Base-by-base conservation (phyloP, 1,140 invertebrate genomes). In the Drosophila aff. region DNA sequence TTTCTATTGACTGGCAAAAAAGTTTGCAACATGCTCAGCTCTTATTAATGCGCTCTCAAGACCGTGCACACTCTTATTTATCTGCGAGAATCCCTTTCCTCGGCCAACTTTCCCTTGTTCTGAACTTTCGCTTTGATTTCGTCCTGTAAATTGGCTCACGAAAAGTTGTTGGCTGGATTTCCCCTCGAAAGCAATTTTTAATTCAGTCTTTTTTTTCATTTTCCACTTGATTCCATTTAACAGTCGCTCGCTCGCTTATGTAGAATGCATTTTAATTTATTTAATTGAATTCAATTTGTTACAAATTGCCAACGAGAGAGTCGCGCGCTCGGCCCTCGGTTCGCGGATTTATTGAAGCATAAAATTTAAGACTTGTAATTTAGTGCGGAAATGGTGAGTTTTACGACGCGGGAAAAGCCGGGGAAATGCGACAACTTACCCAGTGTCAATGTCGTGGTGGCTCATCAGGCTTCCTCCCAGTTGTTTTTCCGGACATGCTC, bases 241-340 rank as follows among this genome's bases (percentile, higher is more conserved):
- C 74, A 55, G 67, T 65, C 57, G 60, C 73, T 58, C 52, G 52
- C 73, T 63, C 60, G 68, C 69, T 87, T 89, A 89, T 84, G 68
- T 67, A 81, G 79, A 87, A 87, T 90, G 85, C 85, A 89, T 66
- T 89, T 90, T 90, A 90, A 90, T 85, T 85, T 79, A 89, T 85
- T 90, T 89, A 84, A 89, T 90, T 89, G 78, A 89, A 89, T 85
- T 90, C 69, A 84, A 89, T 90, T 89, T 90, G 74, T 71, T 53
- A 72, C 77, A 69, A 83, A 89, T 89, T 81, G 84, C 81, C 57
- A 79, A 64, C 62, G 79, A 60, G 52, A 10, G 52, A 38, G 72
- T 66, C 46, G 21, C 44, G 21, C 21, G 28, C 63, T 41, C 66
- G 47, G 59, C 47, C 52, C 38, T 57, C 33, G 46, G 46, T 46